Percentiles rank a stretch among this genome's conserved stretches.
Evolutionary conservation across 2,888 invertebrate genomes (phyloP).

Genomic region (Cordilura impudica): DNA sequence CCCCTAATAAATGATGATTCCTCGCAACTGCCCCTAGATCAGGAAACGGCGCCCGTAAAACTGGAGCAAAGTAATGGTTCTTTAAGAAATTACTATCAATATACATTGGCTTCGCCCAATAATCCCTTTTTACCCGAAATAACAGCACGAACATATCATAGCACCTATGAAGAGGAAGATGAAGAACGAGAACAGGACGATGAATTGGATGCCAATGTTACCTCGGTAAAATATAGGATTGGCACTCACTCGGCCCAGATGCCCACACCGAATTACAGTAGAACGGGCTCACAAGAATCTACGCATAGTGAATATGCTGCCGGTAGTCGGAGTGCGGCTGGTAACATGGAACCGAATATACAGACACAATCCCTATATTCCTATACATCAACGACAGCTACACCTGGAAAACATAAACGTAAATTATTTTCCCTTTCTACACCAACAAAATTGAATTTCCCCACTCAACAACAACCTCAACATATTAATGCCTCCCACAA

Average conservation of each 20-base stretch:
- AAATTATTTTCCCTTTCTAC: constrained; percentile 74
- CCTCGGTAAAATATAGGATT: constrained; percentile 68
- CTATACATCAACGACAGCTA: constrained; percentile 58
- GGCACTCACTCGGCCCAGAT: constrained; percentile 70
- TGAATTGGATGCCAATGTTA: constrained; percentile 70
- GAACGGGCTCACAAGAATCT: constrained; percentile 73
- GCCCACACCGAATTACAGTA: constrained; percentile 71
- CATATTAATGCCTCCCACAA: background rate
- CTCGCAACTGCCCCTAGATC: constrained; percentile 65
- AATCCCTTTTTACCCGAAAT: constrained; percentile 77
- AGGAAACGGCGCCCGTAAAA: constrained; percentile 66
- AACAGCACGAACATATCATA: constrained; percentile 75
- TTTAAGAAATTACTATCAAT: constrained; percentile 73
- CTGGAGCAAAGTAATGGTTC: constrained; percentile 32
- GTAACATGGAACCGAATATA: constrained; percentile 16
- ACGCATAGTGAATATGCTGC: constrained; percentile 69
- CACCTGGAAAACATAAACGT: constrained; percentile 73
- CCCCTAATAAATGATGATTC: constrained; percentile 12
- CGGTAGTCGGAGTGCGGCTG: too few species aligned
- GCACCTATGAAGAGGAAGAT: constrained; percentile 70
- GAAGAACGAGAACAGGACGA: constrained; percentile 64
- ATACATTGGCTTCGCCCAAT: constrained; percentile 76
- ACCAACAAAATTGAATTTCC: constrained; percentile 69
- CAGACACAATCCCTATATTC: background rate
- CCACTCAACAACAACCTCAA: constrained; percentile 25